These are phyloP conservation scores for Salvelinus sp. DNA, from an alignment of 2,113 vertebrate species.

Conservation along the genomic window DNA sequence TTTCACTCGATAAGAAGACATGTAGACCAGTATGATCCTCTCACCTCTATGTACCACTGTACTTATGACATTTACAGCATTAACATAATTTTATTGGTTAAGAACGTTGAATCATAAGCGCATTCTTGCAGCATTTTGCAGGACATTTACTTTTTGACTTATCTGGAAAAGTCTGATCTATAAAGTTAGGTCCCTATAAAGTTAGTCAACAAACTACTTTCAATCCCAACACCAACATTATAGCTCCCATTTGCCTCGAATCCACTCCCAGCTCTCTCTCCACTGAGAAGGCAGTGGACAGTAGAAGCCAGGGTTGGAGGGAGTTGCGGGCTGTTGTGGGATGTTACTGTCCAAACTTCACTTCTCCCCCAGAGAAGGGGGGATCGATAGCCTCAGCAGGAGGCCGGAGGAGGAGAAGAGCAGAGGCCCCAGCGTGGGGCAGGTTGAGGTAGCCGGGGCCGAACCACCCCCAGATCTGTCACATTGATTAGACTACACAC, in stretches of 20 bases:
- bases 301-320: not conserved
- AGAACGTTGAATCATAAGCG: too few relatives aligned
- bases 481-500: conserved; percentile 13
- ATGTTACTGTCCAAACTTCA: not conserved
- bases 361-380: conserved; percentile 12
- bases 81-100: too few relatives aligned
- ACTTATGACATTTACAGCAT: too few relatives aligned
- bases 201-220: not conserved
- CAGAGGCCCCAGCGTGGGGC: conserved; percentile 25
- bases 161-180: too few relatives aligned
- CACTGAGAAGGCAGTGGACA: not conserved
- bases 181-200: not conserved
- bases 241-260: not conserved
- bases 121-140: too few relatives aligned
- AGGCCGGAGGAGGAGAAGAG: conserved; percentile 4
- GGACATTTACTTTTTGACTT: too few relatives aligned
- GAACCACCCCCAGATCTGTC: conserved; percentile 20
- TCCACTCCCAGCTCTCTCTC: conserved; percentile 6
- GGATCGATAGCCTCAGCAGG: conserved; percentile 37
- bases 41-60: too few relatives aligned
- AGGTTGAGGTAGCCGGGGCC: conserved; percentile 28
- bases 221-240: not conserved
- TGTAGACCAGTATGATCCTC: too few relatives aligned
- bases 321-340: not conserved
- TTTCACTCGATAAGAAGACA: too few relatives aligned